A percentile compares a stretch with the other conserved stretches of the same genome.
Conservation (phyloP, 2,113 vertebrate species). For the Apteryx mantelli region DNA sequence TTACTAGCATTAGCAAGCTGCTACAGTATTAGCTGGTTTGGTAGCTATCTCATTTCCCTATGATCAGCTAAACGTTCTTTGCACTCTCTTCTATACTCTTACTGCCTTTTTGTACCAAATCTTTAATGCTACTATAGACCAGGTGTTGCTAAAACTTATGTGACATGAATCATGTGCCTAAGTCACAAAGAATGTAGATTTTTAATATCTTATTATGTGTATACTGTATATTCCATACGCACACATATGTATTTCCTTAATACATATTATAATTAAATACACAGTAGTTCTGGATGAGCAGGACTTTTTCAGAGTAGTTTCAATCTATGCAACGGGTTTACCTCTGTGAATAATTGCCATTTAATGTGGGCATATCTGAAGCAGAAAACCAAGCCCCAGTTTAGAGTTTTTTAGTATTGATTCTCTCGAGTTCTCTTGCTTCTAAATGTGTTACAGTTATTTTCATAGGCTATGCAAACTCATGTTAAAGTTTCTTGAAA, state of each 20-base stretch:
- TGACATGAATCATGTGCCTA: background rate
- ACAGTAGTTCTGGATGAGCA: background rate
- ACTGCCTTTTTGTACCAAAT: background rate
- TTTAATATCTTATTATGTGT: background rate
- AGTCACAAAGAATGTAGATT: background rate
- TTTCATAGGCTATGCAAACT: background rate
- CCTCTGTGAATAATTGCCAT: background rate
- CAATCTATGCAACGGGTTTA: background rate
- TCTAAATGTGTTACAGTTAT: background rate
- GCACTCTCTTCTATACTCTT: background rate
- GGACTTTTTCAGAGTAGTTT: background rate
- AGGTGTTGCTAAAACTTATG: background rate
- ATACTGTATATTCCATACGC: background rate
- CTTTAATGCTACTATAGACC: background rate
- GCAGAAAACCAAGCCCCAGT: background rate
- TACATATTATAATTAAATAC: background rate
- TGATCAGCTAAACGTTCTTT: background rate
- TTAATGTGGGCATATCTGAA: background rate
- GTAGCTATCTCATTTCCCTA: background rate
- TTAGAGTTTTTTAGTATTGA: background rate
- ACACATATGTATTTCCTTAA: background rate
- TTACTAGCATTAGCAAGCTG: background rate
- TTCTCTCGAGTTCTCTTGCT: background rate
- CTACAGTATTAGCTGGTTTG: background rate
- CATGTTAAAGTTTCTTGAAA: constrained; percentile 21